These are phyloP conservation scores for Lasioglossum baleicum DNA, from an alignment of 1,140 invertebrate species.

Conservation along the genomic window DNA sequence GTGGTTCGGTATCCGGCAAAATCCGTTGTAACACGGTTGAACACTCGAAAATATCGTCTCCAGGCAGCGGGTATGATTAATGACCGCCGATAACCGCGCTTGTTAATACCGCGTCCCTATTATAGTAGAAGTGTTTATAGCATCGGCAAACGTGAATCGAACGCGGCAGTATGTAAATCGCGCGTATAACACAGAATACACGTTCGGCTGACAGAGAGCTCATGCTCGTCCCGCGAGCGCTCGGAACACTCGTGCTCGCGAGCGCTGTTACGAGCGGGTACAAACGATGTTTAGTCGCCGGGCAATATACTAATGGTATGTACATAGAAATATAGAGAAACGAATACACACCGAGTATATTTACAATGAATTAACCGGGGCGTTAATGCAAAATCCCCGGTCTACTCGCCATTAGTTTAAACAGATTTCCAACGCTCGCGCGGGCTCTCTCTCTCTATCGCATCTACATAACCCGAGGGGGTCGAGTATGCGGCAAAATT, in stretches of 20 bases:
- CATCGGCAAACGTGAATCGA: constrained; percentile 64
- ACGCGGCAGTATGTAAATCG: constrained; percentile 67
- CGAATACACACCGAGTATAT: constrained; percentile 69
- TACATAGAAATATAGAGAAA: constrained; percentile 72
- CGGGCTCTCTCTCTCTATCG: constrained; percentile 7
- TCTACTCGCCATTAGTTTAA: constrained; percentile 71
- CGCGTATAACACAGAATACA: constrained; percentile 45
- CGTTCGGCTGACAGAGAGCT: neutral
- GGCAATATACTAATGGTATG: constrained; percentile 70
- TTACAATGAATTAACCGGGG: constrained; percentile 71
- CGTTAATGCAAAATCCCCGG: constrained; percentile 67
- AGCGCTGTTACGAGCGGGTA: constrained; percentile 38
- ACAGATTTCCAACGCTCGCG: constrained; percentile 59
- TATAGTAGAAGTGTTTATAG: constrained; percentile 63
- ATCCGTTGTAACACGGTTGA: constrained; percentile 7
- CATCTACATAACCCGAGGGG: constrained; percentile 54
- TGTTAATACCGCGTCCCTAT: constrained; percentile 56
- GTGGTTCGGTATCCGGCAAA: neutral
- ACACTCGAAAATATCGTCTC: constrained; percentile 47
- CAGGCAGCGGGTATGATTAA: constrained; percentile 46
- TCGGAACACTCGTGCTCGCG: too few species aligned
- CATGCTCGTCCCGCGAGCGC: too few species aligned
- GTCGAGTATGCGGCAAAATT: constrained; percentile 55
- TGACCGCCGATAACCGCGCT: constrained; percentile 49
- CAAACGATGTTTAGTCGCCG: constrained; percentile 64